Percentiles rank a stretch among this genome's conserved stretches.
Conservation (phyloP, 2,888 invertebrate species). For the Andrena camellia region DNA sequence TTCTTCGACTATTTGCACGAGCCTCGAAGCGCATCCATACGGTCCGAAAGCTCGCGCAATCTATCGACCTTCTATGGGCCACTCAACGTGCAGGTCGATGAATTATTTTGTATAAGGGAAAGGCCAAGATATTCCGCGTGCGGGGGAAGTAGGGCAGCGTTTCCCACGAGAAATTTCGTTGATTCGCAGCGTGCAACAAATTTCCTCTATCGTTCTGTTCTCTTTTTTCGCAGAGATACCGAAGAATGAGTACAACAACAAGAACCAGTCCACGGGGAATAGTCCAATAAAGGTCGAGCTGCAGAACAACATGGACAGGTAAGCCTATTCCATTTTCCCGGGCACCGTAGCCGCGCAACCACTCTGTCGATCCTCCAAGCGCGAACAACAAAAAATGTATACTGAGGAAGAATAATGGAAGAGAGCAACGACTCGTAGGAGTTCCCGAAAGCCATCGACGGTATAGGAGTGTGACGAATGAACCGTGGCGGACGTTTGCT, state of each 20-base stretch:
- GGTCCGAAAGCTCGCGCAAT: background rate
- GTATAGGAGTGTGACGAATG: constrained; percentile 47
- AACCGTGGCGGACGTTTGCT: constrained; percentile 47
- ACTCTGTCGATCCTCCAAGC: background rate
- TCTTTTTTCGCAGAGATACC: constrained; percentile 91
- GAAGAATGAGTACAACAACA: constrained; percentile 94
- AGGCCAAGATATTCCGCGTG: constrained; percentile 19
- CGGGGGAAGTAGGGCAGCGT: constrained; percentile 43
- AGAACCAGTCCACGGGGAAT: constrained; percentile 93
- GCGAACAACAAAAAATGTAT: constrained; percentile 1
- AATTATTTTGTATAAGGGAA: constrained; percentile 29
- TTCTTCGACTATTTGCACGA: too few relatives aligned
- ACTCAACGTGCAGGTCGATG: constrained; percentile 2
- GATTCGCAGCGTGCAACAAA: constrained; percentile 55
- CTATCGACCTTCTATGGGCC: background rate
- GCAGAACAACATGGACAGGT: constrained; percentile 86
- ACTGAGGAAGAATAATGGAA: background rate
- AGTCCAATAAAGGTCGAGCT: constrained; percentile 92
- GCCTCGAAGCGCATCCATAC: too few relatives aligned
- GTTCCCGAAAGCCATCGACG: constrained; percentile 25
- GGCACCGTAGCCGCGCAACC: background rate
- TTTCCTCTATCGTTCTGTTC: constrained; percentile 49
- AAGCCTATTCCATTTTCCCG: constrained; percentile 63
- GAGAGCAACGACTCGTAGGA: constrained; percentile 23
- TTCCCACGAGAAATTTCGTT: constrained; percentile 71